phyloP scores from a whole-genome alignment of 2,797 vertebrate species.

The Epinephelus coioides region DNA sequence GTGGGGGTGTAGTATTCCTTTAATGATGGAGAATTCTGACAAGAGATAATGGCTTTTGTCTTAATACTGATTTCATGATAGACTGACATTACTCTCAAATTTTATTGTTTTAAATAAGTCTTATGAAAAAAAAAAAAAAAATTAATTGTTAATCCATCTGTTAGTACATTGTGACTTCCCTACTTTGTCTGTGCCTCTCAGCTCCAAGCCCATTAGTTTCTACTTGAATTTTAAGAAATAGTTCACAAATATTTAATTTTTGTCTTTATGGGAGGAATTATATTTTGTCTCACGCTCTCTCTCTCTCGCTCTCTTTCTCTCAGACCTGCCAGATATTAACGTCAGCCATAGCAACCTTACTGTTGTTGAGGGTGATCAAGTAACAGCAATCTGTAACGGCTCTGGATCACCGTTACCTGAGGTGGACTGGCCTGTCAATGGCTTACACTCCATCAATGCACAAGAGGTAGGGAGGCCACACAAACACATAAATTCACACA shows the following conservation, averaged over 20 bases:
- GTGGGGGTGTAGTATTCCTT: no score
- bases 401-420: slow-evolving; percentile 93
- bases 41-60: no score
- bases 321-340: slow-evolving; percentile 95
- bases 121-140: no score
- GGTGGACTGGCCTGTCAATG: slow-evolving; percentile 93
- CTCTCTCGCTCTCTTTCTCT: not conserved
- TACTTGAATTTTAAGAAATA: no score
- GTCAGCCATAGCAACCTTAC: slow-evolving; percentile 94
- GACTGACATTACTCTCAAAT: no score
- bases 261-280: no score
- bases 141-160: no score
- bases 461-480: slow-evolving; percentile 86
- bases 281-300: not conserved
- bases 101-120: no score
- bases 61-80: no score
- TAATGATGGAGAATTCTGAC: no score
- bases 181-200: not conserved
- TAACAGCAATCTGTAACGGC: slow-evolving; percentile 93
- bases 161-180: no score
- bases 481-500: not conserved
- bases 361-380: slow-evolving; percentile 91
- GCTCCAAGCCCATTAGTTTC: not conserved
- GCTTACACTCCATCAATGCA: slow-evolving; percentile 90
- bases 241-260: no score